Base-by-base conservation (phyloP, 2,113 vertebrate genomes). In the Sialia sialis region DNA sequence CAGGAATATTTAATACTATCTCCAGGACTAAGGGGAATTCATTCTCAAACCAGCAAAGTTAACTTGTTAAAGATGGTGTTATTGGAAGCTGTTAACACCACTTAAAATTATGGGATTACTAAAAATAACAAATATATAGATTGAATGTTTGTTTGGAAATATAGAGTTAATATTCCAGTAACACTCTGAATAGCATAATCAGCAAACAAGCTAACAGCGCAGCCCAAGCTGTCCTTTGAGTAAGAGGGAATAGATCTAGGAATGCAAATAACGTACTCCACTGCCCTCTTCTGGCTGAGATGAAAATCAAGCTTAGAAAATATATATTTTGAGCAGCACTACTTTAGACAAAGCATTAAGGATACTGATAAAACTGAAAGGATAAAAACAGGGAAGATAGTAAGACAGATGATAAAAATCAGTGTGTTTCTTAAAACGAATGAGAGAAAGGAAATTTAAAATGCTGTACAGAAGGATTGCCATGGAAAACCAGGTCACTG, bases 281-380 rank as follows among this genome's bases (percentile, higher is more conserved):
- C 74, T 84, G 93, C 93, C 92, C 93, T 95, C 93, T 94, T 72
- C 81, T 82, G 96, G 81, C 56, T 73, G n/a, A 72, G n/a, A 41
- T 54, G 66, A 30, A 91, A 82, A 59, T 44, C 38, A 89, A 48
- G 12, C 27, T 72, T 25, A n/a, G 27, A 78, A 93, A 92, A 74
- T 3, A 67, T 86, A 20, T 16, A 58, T 62, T 69, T 74, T 43
- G 48, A 84, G 26, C 10, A 89, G 32, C 7, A 16, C 15, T 30
- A n/a, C 41, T 48, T 92, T 9, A 73, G 27, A 51, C 9, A 17
- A 72, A 68, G 23, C 11, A 64, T 26, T 48, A 70, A 68, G 4
- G 11, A 11, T 32, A 80, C 9, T 4, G 16, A 62, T 9, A 69
- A 77, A 66, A 58, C 44, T 8, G 41, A 29, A 66, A 41, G 5